Percentiles rank a stretch among this genome's conserved stretches.
Evolutionary conservation across 2,888 invertebrate genomes (phyloP).

Genomic region (Pachymerium ferrugineum): DNA sequence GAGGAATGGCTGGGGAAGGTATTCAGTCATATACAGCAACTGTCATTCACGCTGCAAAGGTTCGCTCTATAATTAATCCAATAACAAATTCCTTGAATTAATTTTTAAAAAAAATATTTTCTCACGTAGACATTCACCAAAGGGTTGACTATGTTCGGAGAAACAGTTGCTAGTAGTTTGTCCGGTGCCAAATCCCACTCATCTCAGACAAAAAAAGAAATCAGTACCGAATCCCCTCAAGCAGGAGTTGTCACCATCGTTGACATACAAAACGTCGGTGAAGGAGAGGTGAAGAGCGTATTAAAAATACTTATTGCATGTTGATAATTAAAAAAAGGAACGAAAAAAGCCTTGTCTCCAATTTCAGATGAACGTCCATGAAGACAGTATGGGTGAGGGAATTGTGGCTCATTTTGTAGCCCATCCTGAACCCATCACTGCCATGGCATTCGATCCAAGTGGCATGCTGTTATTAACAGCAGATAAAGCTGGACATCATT

Average conservation of each 20-base stretch:
- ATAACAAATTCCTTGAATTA: not conserved
- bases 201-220: conserved; percentile 11
- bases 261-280: conserved; percentile 53
- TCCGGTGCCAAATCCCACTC: conserved; percentile 56
- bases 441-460: conserved; percentile 82
- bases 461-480: conserved; percentile 85
- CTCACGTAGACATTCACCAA: conserved; percentile 69
- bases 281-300: conserved; percentile 35
- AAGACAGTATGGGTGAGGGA: conserved; percentile 59
- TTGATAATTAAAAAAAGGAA: conserved; percentile 9
- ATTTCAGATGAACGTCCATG: conserved; percentile 53
- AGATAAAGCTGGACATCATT: conserved; percentile 87
- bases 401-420: conserved; percentile 82
- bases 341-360: not conserved
- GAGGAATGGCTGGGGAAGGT: conserved; percentile 59
- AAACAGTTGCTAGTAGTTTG: conserved; percentile 83
- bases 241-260: conserved; percentile 84
- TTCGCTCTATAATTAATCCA: conserved; percentile 36
- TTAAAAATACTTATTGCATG: not conserved
- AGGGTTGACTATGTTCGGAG: conserved; percentile 60
- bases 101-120: not conserved
- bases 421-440: conserved; percentile 72
- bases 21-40: conserved; percentile 77
- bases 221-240: conserved; percentile 55
- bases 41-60: conserved; percentile 86